These are phyloP conservation scores for Bujurquina vittata DNA, from an alignment of 2,113 vertebrate genomes.

Conservation along the genomic window DNA sequence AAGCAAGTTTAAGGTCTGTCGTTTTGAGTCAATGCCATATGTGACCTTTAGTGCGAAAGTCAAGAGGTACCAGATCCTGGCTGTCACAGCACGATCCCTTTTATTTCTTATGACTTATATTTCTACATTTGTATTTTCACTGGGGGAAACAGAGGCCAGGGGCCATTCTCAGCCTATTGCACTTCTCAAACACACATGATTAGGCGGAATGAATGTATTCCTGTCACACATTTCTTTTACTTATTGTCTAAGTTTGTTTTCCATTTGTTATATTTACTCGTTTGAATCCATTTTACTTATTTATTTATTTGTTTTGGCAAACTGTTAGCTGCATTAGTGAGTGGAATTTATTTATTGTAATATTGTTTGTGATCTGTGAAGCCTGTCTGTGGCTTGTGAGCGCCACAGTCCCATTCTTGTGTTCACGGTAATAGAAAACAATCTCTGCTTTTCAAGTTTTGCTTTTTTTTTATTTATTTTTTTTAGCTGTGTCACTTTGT, in stretches of 20 bases:
- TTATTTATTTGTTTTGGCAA: not conserved
- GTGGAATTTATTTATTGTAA: not conserved
- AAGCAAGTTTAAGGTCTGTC: conserved; percentile 64
- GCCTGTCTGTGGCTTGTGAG: not conserved
- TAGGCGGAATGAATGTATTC: not conserved
- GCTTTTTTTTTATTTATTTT: not conserved
- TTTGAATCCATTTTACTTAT: not conserved
- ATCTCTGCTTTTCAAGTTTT: not conserved
- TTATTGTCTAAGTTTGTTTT: not conserved
- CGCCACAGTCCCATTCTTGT: not conserved
- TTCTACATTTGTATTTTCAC: conserved; percentile 48
- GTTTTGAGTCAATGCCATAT: conserved; percentile 53
- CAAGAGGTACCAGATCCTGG: conserved; percentile 57
- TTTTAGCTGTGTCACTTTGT: not conserved
- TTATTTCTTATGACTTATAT: conserved; percentile 38
- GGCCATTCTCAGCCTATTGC: not conserved
- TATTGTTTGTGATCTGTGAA: not conserved
- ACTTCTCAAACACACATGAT: not conserved
- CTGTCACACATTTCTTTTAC: not conserved
- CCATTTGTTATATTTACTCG: not conserved
- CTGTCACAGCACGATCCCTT: conserved; percentile 39
- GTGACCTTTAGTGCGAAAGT: conserved; percentile 66
- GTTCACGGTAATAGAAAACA: not conserved
- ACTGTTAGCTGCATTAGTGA: not conserved
- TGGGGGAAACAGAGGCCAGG: not conserved